Base-by-base conservation (phyloP, 2,888 invertebrate species). In the Caenorhabditis plicata region DNA sequence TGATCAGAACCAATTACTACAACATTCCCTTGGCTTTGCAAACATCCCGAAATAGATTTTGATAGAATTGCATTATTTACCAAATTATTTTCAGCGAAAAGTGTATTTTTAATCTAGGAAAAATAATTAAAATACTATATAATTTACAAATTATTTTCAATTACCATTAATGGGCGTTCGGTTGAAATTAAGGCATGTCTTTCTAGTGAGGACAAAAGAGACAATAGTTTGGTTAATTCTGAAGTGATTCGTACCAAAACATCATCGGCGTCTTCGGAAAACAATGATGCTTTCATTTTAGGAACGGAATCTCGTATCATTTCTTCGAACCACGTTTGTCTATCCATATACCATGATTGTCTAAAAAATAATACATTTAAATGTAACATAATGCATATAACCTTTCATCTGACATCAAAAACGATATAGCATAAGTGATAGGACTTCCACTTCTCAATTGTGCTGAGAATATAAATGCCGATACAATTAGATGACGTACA, bases 21-120 rank as follows among this genome's bases (percentile, higher is more conserved):
- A 54, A 73, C 73, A 27, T 70, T 55, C 15, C 76, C 77, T 48
- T 75, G 67, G 45, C 67, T 69, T 53, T 73, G 72, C 26, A 77
- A 48, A 32, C 71, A 64, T 11, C 71, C 74, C 3, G 75, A 71
- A 20, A 77, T 72, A 13, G 68, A 62, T 29, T 62, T 62, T 1
- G 68, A 55, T 5, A 73, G 45, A 19, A 74, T 46, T 40, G 50
- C 47, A 35, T 55, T 58, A 26, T 68, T 58, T 4, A 45, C 20
- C 9, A 54, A 15, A 13, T 35, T 19, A 42, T 25, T 50, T 17
- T 48, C 50, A 26, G 62, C 50, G 39, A 68, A 65, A 5, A 68
- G 29, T 2, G 62, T 68, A 29, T 68, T 65, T 43, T 68, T 68
- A 11, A 68, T 48, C 67, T 67, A 40, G 45, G 63, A 42, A 27